Evolutionary conservation across 2,113 vertebrate species (phyloP), one percentile per base, ranked within the genome.

Genomic region (Rhinoptilus africanus): DNA sequence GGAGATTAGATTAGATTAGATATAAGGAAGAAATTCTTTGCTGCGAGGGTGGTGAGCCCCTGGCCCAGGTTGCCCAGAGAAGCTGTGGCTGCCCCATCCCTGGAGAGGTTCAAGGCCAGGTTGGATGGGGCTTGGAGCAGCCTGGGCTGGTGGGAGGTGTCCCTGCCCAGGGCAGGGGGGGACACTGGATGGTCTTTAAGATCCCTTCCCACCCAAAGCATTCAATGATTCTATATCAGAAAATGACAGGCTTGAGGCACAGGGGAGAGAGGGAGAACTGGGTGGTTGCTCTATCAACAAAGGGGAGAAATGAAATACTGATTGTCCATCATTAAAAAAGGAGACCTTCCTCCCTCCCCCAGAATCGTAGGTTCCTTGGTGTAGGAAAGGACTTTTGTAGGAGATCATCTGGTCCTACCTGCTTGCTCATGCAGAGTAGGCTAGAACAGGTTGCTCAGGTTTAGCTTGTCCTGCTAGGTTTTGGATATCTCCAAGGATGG

Each of bases 301-400:
- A 17, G 13, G 11, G 27, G 22, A 45, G 35, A 45, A 56, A 8
- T 2, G 37, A 34, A 15, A 3, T 32, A 5, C 24, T 27, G 20
- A 23, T 37, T n/a, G 57, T n/a, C 48, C 56, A 0, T 34, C 68
- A 3, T 41, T 37, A 8, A 15, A 35, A 50, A 21, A 28, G 51
- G 37, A 32, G 26, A 23, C 3, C 10, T 16, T 11, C 51, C 28
- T 20, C 51, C 28, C 23, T 37, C 15, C 28, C 8, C 7, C 1
- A 0, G 37, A 34, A 6, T 0, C 11, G 2, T 3, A 12, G 37
- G 17, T 19, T 14, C 41, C 41, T 41, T 47, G 15, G 14, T 35
- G 32, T 6, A 54, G 48, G 32, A 51, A n/a, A 12, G 47, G 34
- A 14, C 14, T 48, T 45, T 5, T n/a, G 69, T 41, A 41, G 41